These are phyloP conservation scores for Ctenosaura bakeri DNA, from an alignment of 2,797 vertebrate genomes.

Conservation along the genomic window DNA sequence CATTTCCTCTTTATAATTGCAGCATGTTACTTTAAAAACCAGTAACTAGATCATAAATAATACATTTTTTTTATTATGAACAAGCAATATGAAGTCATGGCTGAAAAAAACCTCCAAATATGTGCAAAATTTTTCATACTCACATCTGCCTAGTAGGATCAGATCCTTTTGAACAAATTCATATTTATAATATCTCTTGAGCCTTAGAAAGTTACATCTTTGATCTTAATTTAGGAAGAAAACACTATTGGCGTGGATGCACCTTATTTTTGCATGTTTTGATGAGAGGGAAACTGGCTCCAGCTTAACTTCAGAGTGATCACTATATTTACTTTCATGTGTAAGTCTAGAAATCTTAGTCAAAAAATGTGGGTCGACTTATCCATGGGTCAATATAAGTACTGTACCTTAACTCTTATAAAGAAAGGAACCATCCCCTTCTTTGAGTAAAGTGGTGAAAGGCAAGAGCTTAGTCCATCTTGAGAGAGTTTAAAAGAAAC, in stretches of 20 bases:
- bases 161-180: not conserved
- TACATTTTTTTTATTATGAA: not conserved
- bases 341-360: too few species aligned
- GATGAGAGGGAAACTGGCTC: not conserved
- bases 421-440: too few species aligned
- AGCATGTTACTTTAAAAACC: too few species aligned
- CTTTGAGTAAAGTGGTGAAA: too few species aligned
- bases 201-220: not conserved
- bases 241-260: not conserved
- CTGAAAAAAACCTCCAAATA: not conserved
- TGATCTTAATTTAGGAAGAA: not conserved
- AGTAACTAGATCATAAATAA: conserved; percentile 8
- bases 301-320: not conserved
- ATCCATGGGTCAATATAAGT: too few species aligned
- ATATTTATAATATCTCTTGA: not conserved
- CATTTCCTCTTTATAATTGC: not conserved
- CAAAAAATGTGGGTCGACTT: too few species aligned
- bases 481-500: too few species aligned
- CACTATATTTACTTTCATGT: too few species aligned
- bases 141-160: not conserved
- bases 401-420: too few species aligned
- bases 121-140: conserved; percentile 14
- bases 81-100: conserved; percentile 8
- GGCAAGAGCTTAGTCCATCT: too few species aligned
- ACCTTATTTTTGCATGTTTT: not conserved